Conservation (phyloP, 1,140 invertebrate species). For the Ceratoteleas bidentatus region DNA sequence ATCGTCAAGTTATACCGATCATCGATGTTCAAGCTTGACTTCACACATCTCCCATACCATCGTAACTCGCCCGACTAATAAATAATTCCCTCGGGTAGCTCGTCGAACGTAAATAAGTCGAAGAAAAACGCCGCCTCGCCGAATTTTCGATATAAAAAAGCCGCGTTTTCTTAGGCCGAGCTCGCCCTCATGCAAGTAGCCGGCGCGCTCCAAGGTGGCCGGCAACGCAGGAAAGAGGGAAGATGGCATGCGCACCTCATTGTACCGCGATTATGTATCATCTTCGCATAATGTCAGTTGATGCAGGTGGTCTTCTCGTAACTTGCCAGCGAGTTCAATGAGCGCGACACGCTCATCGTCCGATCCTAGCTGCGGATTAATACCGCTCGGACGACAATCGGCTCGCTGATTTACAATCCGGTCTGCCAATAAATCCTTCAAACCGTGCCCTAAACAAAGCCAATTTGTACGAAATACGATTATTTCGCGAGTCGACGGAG, state of each 20-base stretch:
- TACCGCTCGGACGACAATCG: constrained; percentile 49
- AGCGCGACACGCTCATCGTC: constrained; percentile 57
- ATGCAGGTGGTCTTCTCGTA: constrained; percentile 72
- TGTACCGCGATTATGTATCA: constrained; percentile 72
- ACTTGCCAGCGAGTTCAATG: constrained; percentile 67
- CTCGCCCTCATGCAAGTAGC: no score
- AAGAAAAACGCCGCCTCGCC: no score
- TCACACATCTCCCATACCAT: no score
- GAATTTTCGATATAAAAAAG: no score
- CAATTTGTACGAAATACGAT: constrained; percentile 43
- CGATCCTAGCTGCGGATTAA: constrained; percentile 52
- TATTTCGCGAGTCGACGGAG: constrained; percentile 10
- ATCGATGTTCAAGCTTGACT: no score
- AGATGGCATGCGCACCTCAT: constrained; percentile 55
- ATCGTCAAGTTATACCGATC: no score
- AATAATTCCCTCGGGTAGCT: no score
- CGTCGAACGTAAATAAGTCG: no score
- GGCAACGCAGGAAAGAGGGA: constrained; percentile 26
- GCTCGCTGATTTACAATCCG: constrained; percentile 45
- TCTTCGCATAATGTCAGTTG: constrained; percentile 72
- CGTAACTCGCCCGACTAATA: no score
- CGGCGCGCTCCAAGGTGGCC: constrained; percentile 26
- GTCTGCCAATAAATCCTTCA: constrained; percentile 31
- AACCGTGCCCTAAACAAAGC: constrained; percentile 22
- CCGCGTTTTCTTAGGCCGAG: no score